Evolutionary conservation across 2,888 invertebrate genomes (phyloP), one percentile per base, ranked within the genome.

Genomic region (Clanis bilineata): DNA sequence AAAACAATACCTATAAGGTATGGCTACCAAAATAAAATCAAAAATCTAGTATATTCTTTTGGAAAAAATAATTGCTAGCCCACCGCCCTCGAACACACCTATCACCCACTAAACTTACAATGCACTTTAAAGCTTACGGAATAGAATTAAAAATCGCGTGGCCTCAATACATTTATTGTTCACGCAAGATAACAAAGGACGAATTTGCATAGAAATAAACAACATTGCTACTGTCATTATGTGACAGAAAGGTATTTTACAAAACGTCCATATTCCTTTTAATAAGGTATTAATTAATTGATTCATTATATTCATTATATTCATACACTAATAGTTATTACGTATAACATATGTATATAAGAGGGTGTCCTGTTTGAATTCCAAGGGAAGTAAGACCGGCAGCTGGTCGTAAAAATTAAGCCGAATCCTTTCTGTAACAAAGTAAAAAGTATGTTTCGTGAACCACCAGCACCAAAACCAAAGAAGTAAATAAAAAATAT

Each of bases 161-260:
- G 5, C 32, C 4, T 28, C 32, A 51, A 51, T 51, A 51, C 41
- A 74, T 73, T 73, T 73, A 77, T 85, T 83, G 85, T 81, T 77
- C 74, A 69, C 61, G 62, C 63, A 62, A 76, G 85, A 85, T 84
- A 85, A 85, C 85, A 85, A 82, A 82, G 80, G 79, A 72, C 67
- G 72, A 79, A 86, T 86, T 86, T 86, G 82, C 86, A 86, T 86
- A 80, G 82, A 83, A 85, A 86, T 85, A 86, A 85, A 86, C 83
- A 82, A 70, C 72, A 80, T 18, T 18, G 51, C 15, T 6, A 28
- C 51, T 18, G 51, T 51, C 9, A 10, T 6, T 32, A 4, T 51
- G 18, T 18, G 18, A 32, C 9, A 18, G 28, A 15, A 0, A 1
- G 51, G 7, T 4, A 9, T 28, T 51, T 28, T 9, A 2, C 6